Evolutionary conservation across 2,888 invertebrate species (phyloP).

Genomic region (Volucella inanis): DNA sequence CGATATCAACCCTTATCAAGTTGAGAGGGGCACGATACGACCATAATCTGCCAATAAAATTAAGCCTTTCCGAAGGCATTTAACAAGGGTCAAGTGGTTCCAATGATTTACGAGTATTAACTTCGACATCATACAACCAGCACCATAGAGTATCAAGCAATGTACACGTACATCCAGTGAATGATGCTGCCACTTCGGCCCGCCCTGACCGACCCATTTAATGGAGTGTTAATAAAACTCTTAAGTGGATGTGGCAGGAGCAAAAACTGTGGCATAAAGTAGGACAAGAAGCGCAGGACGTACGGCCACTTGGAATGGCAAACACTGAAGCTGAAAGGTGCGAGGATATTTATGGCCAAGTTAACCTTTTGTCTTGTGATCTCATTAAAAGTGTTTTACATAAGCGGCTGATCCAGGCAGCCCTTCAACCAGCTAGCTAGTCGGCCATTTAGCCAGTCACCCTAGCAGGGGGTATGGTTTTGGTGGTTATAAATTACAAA

Average conservation of each 20-base stretch:
- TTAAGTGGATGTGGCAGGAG: conserved; percentile 39
- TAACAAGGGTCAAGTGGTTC: conserved; percentile 73
- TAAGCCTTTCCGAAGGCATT: conserved; percentile 73
- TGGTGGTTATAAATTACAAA: conserved; percentile 27
- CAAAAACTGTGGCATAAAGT: neutral
- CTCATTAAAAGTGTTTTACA: conserved; percentile 70
- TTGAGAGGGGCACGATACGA: conserved; percentile 27
- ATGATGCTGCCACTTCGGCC: conserved; percentile 56
- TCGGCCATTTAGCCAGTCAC: too few relatives aligned
- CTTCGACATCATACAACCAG: conserved; percentile 62
- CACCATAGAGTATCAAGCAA: conserved; percentile 9
- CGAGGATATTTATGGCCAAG: conserved; percentile 67
- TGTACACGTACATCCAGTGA: conserved; percentile 41
- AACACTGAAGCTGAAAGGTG: conserved; percentile 50
- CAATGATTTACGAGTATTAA: conserved; percentile 74
- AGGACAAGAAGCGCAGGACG: neutral
- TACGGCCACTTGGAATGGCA: neutral
- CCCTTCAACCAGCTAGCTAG: neutral
- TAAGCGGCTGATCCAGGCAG: neutral
- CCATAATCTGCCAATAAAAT: conserved; percentile 74
- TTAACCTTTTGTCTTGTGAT: conserved; percentile 74
- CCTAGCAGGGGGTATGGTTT: too few relatives aligned
- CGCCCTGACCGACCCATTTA: conserved; percentile 63
- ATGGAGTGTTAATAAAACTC: conserved; percentile 74
- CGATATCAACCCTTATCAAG: conserved; percentile 17